phyloP scores from a whole-genome alignment of 1,140 invertebrate species.

The Homalodisca vitripennis region DNA sequence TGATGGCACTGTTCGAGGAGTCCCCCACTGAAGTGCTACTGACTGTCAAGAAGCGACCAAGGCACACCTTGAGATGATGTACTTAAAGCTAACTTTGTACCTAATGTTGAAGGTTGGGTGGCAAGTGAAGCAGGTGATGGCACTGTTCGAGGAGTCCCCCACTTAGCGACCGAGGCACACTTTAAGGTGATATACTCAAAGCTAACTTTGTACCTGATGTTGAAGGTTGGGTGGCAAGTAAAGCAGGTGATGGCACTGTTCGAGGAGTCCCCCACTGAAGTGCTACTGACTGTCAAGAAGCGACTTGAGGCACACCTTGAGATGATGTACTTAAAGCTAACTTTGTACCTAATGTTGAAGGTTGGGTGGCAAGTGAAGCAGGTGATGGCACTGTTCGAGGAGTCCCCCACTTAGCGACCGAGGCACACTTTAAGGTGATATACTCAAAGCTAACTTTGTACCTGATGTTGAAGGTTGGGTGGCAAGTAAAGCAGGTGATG shows the following conservation, averaged over 20 bases:
- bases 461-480: conserved; percentile 71
- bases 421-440: too few relatives aligned
- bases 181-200: too few relatives aligned
- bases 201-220: too few relatives aligned
- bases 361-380: conserved; percentile 83
- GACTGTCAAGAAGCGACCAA: conserved; percentile 80
- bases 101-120: conserved; percentile 74
- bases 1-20: conserved; percentile 74
- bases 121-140: conserved; percentile 78
- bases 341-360: too few relatives aligned
- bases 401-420: conserved; percentile 76
- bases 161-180: conserved; percentile 79
- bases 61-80: too few relatives aligned
- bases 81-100: too few relatives aligned
- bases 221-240: conserved; percentile 75
- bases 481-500: conserved; percentile 81
- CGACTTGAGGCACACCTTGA: conserved; percentile 76
- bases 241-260: conserved; percentile 77
- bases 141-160: conserved; percentile 72
- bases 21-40: conserved; percentile 77
- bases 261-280: conserved; percentile 75
- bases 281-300: conserved; percentile 81
- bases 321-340: too few relatives aligned
- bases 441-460: too few relatives aligned
- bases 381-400: conserved; percentile 72